Evolutionary conservation across 2,797 vertebrate genomes (phyloP), one percentile per base, ranked within the genome.

Genomic region (Euthynnus affinis): DNA sequence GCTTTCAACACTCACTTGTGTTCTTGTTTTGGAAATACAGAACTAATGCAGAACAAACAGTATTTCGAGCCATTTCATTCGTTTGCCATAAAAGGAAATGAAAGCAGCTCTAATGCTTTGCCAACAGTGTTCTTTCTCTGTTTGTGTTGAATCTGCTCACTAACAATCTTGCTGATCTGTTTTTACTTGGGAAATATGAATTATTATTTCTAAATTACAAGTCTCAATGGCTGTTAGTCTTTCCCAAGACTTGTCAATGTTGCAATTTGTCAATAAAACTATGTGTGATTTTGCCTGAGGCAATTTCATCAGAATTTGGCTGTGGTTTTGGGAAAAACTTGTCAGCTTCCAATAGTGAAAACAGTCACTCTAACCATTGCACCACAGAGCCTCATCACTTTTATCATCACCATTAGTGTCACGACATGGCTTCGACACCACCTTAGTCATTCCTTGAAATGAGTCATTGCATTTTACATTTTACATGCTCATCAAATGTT

Each of bases 401-500:
- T 77, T 49, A 83, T 82, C 81, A 69, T 83, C 75, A 68, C 56
- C 65, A 61, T 81, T 74, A 81, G 55, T 74, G 71, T 62, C 48
- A 32, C 23, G 75, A 81, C 74, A 59, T 5, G 63, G 59, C 32
- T 87, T 65, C 62, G 82, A 89, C 87, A 79, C 81, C 52, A 59
- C 78, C 74, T 88, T 76, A 64, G 85, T 87, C 73, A 86, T 86
- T 87, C 84, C 61, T 57, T 63, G 76, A 84, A 82, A 65, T 82
- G 88, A 86, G 80, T 81, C 90, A 82, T 76, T 88, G 76, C 83
- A 74, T 89, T 88, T 91, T 86, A 84, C 81, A 88, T 91, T 87
- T 81, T 73, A 82, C 87, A 81, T 79, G 86, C 84, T 90, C 88
- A 86, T 89, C 80, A 86, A 87, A 87, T 74, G 84, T 85, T 90